These are phyloP conservation scores for Florisuga fusca DNA, from an alignment of 2,797 vertebrate species.

Conservation along the genomic window DNA sequence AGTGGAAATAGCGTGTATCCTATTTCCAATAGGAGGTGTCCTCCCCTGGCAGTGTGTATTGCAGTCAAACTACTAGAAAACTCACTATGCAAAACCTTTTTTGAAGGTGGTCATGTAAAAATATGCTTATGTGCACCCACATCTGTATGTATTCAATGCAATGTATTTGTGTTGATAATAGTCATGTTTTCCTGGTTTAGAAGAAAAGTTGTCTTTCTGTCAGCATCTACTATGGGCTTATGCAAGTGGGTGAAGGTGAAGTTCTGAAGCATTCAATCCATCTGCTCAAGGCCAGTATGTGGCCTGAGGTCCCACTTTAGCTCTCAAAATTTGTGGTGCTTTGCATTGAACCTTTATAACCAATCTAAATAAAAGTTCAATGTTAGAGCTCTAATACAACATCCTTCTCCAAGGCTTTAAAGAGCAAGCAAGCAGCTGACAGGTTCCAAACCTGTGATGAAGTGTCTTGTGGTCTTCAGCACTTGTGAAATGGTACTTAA, in stretches of 20 bases:
- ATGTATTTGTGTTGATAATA: background rate
- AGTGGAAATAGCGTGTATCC: background rate
- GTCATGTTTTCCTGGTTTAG: background rate
- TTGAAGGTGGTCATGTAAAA: background rate
- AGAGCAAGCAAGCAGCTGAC: background rate
- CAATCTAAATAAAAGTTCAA: background rate
- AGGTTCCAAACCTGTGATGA: background rate
- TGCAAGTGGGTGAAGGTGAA: background rate
- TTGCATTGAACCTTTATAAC: background rate
- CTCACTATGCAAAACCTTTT: background rate
- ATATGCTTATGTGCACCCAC: accelerated
- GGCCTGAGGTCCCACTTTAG: background rate
- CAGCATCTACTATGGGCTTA: background rate
- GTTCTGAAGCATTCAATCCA: background rate
- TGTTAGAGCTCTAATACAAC: background rate
- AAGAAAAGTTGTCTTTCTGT: background rate
- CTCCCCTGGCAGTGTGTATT: background rate
- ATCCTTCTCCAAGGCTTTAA: background rate
- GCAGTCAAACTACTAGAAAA: background rate
- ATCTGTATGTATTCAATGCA: background rate
- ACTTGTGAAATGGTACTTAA: background rate
- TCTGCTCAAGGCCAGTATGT: background rate
- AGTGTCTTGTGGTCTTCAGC: background rate
- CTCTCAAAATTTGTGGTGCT: background rate
- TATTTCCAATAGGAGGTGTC: background rate